These are phyloP conservation scores for Helicorthomorpha holstii DNA, from an alignment of 1,140 invertebrate species.

Conservation along the genomic window DNA sequence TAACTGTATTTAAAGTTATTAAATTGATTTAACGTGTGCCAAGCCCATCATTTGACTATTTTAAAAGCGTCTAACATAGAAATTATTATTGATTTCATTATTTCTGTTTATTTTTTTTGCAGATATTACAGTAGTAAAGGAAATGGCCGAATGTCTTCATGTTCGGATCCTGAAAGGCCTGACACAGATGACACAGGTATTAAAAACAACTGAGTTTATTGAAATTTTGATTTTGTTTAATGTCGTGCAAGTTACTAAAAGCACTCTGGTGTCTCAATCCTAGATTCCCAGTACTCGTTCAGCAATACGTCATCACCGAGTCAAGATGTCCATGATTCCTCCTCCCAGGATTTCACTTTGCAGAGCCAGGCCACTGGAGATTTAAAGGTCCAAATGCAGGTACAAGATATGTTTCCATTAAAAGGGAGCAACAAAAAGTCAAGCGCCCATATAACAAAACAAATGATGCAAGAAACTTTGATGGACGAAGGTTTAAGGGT, in stretches of 20 bases:
- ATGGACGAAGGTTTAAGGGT: conserved; percentile 24
- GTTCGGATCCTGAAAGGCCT: conserved; percentile 29
- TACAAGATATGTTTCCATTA: conserved; percentile 2
- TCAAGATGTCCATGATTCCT: conserved; percentile 23
- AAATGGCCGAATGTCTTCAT: conserved; percentile 28
- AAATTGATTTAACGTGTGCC: no score
- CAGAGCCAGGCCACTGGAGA: conserved; percentile 4
- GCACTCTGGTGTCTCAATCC: no score
- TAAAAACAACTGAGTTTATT: neutral
- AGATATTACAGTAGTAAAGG: conserved; percentile 18
- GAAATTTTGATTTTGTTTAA: no score
- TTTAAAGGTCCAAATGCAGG: conserved; percentile 6
- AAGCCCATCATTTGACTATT: no score
- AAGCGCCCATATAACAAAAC: conserved; percentile 19
- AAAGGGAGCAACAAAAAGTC: conserved; percentile 13
- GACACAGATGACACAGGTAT: conserved; percentile 40
- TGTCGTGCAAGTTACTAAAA: no score
- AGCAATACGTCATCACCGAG: conserved; percentile 52
- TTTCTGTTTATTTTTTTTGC: neutral
- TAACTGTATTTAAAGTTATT: no score
- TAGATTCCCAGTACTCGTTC: conserved; percentile 49
- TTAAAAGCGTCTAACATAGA: no score
- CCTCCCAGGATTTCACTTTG: conserved; percentile 12
- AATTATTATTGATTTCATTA: no score
- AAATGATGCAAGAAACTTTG: conserved; percentile 23